Evolutionary conservation across 2,797 vertebrate genomes (phyloP).

Genomic region (Danio albolineatus): DNA sequence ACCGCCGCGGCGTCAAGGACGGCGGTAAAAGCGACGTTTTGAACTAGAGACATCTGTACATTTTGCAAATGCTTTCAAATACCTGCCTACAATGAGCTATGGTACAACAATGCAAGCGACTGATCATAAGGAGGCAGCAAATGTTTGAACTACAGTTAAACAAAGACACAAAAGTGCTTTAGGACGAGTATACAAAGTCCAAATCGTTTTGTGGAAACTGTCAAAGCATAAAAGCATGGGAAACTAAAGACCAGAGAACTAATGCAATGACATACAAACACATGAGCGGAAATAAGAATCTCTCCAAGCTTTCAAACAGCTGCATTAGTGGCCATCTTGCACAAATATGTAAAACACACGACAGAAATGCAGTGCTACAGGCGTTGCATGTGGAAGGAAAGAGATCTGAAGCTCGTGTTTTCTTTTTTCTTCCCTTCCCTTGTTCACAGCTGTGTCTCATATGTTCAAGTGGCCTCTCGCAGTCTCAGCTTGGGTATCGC

Average conservation of each 20-base stretch:
- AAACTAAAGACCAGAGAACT: constrained; percentile 30
- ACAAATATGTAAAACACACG: constrained; percentile 45
- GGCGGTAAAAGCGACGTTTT: too few relatives aligned
- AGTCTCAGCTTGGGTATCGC: constrained; percentile 76
- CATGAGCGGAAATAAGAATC: constrained; percentile 15
- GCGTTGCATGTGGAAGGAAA: constrained; percentile 15
- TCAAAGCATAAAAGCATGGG: constrained; percentile 13
- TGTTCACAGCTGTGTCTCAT: constrained; percentile 81
- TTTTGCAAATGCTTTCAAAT: background rate
- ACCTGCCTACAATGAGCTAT: background rate
- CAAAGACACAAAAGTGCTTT: background rate
- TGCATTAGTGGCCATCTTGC: constrained; percentile 32
- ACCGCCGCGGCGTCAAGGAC: too few relatives aligned
- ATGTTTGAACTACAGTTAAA: background rate
- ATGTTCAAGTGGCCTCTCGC: constrained; percentile 78
- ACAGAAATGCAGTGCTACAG: constrained; percentile 41
- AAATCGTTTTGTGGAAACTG: background rate
- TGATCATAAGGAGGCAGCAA: background rate
- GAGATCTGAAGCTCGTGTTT: constrained; percentile 22
- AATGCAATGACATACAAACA: constrained; percentile 13
- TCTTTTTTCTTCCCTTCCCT: constrained; percentile 42
- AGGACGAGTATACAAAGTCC: background rate
- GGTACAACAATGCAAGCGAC: background rate
- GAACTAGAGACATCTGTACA: too few relatives aligned
- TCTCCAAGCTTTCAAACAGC: constrained; percentile 10